These are phyloP conservation scores for Mormyrus lacerda DNA, from an alignment of 2,113 vertebrate genomes.

Conservation along the genomic window DNA sequence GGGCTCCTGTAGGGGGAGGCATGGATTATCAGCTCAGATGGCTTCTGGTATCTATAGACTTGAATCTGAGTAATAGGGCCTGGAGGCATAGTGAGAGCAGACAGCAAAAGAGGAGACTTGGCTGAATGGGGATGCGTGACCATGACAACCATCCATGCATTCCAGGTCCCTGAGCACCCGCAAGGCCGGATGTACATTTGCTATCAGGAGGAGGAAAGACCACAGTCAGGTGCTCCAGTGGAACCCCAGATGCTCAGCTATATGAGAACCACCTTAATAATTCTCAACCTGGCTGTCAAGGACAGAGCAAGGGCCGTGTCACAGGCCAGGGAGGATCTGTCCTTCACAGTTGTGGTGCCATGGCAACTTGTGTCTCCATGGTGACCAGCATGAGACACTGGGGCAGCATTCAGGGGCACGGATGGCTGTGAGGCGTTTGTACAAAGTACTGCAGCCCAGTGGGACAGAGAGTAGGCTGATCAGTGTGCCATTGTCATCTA, in stretches of 20 bases:
- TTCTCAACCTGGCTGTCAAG: not conserved
- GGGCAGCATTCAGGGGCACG: not conserved
- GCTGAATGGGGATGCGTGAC: not conserved
- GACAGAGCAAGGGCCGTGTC: not conserved
- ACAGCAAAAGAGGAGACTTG: not conserved
- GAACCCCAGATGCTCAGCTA: not conserved
- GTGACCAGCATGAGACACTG: slow-evolving; percentile 1
- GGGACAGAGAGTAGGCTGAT: not conserved
- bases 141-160: not conserved
- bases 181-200: not conserved
- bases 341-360: not conserved
- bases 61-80: not conserved
- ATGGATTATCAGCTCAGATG: not conserved
- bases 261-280: not conserved
- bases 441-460: not conserved
- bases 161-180: not conserved
- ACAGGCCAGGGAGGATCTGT: not conserved
- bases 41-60: not conserved
- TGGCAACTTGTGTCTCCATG: not conserved
- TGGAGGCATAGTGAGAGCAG: not conserved
- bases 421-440: not conserved
- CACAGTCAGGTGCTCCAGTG: not conserved
- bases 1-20: not conserved
- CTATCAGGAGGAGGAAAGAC: not conserved
- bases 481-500: not conserved